These are phyloP conservation scores for Galeruca laticollis DNA, from an alignment of 2,888 invertebrate species.

Conservation along the genomic window DNA sequence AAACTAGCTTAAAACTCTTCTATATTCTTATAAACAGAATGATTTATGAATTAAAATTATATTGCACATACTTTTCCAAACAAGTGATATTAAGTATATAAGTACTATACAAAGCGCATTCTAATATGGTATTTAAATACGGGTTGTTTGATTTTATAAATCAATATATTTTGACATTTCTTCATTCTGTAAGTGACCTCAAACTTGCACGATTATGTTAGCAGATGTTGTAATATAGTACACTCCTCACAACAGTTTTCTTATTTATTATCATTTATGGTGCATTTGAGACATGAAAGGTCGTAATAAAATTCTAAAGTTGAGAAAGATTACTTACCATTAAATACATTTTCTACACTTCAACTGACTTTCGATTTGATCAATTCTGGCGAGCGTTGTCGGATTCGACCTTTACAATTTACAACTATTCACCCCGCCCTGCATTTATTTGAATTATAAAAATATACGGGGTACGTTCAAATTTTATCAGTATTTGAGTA, in stretches of 20 bases:
- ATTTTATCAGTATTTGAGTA: neutral
- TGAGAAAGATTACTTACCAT: conserved; percentile 26
- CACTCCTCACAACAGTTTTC: conserved; percentile 24
- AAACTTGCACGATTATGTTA: conserved; percentile 30
- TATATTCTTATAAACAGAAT: too few relatives aligned
- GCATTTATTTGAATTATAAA: conserved; percentile 24
- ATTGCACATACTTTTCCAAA: too few relatives aligned
- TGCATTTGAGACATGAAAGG: conserved; percentile 15
- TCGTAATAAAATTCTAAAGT: conserved; percentile 24
- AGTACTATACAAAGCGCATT: neutral
- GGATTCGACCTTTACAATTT: conserved; percentile 36
- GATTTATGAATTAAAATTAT: too few relatives aligned
- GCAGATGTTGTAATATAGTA: conserved; percentile 19
- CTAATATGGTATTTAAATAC: neutral
- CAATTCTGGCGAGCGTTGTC: conserved; percentile 12
- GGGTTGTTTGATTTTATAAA: conserved; percentile 5
- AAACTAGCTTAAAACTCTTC: too few relatives aligned
- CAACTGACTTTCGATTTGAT: conserved; percentile 24
- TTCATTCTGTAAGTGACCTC: conserved; percentile 19
- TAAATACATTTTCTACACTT: conserved; percentile 28
- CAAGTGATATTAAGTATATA: too few relatives aligned
- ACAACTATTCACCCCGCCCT: conserved; percentile 38
- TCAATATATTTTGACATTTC: conserved; percentile 21
- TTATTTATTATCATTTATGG: conserved; percentile 23
- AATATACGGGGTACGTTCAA: neutral